A percentile compares a stretch with the other conserved stretches of the same genome.
phyloP scores from a whole-genome alignment of 2,113 vertebrate genomes.

The Cyprinodon tularosa region DNA sequence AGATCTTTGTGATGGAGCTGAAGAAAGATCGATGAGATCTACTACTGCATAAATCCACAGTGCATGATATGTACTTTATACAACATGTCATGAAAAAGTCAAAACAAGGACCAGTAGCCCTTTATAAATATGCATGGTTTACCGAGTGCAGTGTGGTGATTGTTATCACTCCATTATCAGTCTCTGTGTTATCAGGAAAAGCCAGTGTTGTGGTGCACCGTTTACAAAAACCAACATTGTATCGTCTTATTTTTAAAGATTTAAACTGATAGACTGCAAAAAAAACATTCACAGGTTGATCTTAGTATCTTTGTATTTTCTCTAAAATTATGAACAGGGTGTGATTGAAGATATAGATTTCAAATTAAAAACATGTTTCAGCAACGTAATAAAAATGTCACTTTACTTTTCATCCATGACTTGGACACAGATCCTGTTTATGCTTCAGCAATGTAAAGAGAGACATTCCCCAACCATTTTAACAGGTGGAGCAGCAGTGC shows the following conservation, averaged over 20 bases:
- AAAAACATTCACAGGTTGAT: neutral
- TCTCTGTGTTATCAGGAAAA: constrained; percentile 19
- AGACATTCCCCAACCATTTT: constrained; percentile 15
- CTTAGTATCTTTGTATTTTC: neutral
- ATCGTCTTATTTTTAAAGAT: neutral
- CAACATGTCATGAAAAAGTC: neutral
- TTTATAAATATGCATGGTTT: constrained; percentile 38
- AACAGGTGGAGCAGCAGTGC: constrained; percentile 61
- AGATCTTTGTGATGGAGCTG: neutral
- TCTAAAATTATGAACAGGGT: neutral
- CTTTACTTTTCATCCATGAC: neutral
- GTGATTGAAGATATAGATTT: neutral
- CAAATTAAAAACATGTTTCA: neutral
- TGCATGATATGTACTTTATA: neutral
- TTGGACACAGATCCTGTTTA: neutral
- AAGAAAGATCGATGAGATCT: neutral
- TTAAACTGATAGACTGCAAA: too few species aligned
- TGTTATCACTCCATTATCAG: constrained; percentile 31
- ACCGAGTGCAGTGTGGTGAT: constrained; percentile 42
- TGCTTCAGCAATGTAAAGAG: neutral
- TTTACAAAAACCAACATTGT: constrained; percentile 19
- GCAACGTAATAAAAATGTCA: neutral
- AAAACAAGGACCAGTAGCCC: constrained; percentile 15
- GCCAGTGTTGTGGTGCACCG: neutral
- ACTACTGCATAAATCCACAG: neutral